phyloP scores from a whole-genome alignment of 2,888 invertebrate genomes.

The Sesia apiformis region DNA sequence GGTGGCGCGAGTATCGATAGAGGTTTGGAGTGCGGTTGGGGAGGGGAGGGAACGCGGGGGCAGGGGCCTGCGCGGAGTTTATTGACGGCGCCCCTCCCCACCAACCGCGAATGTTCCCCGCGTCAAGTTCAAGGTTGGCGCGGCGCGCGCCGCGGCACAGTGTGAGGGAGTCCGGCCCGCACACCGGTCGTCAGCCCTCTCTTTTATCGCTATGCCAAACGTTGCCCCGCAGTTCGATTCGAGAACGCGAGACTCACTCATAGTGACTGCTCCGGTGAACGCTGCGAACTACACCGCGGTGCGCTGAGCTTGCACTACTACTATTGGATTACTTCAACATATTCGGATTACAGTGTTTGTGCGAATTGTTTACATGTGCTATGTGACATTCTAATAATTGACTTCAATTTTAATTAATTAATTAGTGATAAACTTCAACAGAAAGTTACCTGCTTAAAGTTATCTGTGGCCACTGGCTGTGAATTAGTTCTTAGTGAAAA shows the following conservation, averaged over 20 bases:
- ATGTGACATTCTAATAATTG: slow-evolving; percentile 50
- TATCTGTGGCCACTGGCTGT: slow-evolving; percentile 68
- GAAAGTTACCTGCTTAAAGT: slow-evolving; percentile 59
- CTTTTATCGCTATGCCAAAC: slow-evolving; percentile 56
- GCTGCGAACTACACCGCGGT: slow-evolving; percentile 38
- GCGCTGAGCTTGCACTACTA: slow-evolving; percentile 20
- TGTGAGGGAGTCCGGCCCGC: slow-evolving; percentile 75
- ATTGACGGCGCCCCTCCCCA: slow-evolving; percentile 66
- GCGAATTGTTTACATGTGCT: slow-evolving; percentile 33
- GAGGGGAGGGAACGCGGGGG: slow-evolving; percentile 41
- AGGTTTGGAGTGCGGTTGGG: slow-evolving; percentile 7
- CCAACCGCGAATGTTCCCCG: slow-evolving; percentile 55
- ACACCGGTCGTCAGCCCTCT: slow-evolving; percentile 73
- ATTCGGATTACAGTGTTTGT: slow-evolving; percentile 67
- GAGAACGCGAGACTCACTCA: slow-evolving; percentile 52
- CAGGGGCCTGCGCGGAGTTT: slow-evolving; percentile 68
- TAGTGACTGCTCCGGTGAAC: slow-evolving; percentile 35
- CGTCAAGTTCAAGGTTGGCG: slow-evolving; percentile 77
- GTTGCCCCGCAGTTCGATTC: slow-evolving; percentile 46
- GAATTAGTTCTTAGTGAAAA: slow-evolving; percentile 62
- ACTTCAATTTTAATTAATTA: slow-evolving; percentile 14
- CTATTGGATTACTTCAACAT: slow-evolving; percentile 45
- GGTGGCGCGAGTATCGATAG: slow-evolving; percentile 15
- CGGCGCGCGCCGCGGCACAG: slow-evolving; percentile 73
- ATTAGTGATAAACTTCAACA: slow-evolving; percentile 18